Conservation (phyloP, 2,797 vertebrate genomes). For the Rhyacichthys aspro region DNA sequence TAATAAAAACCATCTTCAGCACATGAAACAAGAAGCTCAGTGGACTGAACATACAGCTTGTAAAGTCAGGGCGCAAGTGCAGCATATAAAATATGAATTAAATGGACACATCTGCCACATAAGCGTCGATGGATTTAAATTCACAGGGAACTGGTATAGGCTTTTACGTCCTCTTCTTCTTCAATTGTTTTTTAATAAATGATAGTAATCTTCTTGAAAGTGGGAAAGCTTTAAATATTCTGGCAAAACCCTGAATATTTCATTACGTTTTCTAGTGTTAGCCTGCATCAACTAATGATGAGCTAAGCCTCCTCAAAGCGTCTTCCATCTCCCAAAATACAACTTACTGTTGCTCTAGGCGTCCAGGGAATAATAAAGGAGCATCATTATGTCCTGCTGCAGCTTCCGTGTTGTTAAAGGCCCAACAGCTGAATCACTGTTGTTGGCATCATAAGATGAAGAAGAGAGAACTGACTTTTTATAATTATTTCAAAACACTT, state of each 20-base stretch:
- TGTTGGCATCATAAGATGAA: background rate
- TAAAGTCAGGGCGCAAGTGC: constrained; percentile 35
- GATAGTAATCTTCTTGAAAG: constrained; percentile 47
- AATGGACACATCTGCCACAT: constrained; percentile 43
- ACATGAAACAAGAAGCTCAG: constrained; percentile 55
- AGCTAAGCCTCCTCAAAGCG: constrained; percentile 20
- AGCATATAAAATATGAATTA: constrained; percentile 67
- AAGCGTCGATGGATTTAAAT: constrained; percentile 43
- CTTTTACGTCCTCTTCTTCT: constrained; percentile 44
- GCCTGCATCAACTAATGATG: constrained; percentile 53
- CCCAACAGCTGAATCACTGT: background rate
- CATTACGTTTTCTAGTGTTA: constrained; percentile 50
- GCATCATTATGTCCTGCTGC: constrained; percentile 16
- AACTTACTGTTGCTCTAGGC: constrained; percentile 19
- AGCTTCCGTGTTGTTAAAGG: background rate
- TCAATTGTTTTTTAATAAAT: constrained; percentile 67
- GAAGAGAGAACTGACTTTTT: too few relatives aligned
- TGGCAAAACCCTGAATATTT: constrained; percentile 69
- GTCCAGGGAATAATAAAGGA: constrained; percentile 31
- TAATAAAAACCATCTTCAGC: constrained; percentile 50
- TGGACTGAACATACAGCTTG: constrained; percentile 54
- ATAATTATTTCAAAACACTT: too few relatives aligned
- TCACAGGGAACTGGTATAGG: constrained; percentile 22
- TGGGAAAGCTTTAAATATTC: constrained; percentile 49
- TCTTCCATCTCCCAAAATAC: constrained; percentile 10